A percentile compares a stretch with the other conserved stretches of the same genome.
These are phyloP conservation scores for Sesia apiformis DNA, from an alignment of 2,888 invertebrate genomes.

Conservation along the genomic window DNA sequence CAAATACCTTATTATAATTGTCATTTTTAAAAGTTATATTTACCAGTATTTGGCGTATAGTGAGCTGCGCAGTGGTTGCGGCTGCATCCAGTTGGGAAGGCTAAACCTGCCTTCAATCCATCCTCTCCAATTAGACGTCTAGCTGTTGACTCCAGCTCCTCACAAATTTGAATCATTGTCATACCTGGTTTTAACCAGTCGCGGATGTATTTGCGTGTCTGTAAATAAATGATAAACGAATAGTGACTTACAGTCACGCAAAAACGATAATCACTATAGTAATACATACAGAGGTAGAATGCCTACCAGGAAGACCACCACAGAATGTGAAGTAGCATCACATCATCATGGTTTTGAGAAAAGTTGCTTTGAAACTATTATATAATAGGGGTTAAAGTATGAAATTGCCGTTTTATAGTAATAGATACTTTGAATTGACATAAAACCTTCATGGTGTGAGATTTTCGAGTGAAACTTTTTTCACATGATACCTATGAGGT, in stretches of 20 bases:
- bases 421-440: no score
- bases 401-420: no score
- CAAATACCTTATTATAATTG: no score
- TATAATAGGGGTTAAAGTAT: no score
- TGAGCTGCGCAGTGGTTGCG: slow-evolving; percentile 99
- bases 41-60: slow-evolving; percentile 98
- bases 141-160: slow-evolving; percentile 94
- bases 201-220: slow-evolving; percentile 93
- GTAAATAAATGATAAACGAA: slow-evolving; percentile 14
- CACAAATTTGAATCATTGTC: slow-evolving; percentile 99
- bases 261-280: no score
- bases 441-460: no score
- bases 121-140: slow-evolving; percentile 95
- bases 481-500: no score
- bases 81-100: slow-evolving; percentile 99
- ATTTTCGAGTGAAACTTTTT: no score
- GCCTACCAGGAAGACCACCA: neutral
- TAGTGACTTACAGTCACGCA: no score
- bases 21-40: neutral
- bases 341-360: no score
- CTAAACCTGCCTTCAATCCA: slow-evolving; percentile 93
- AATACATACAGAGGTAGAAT: neutral
- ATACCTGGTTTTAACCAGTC: slow-evolving; percentile 98
- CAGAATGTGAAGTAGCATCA: neutral
- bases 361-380: no score